A percentile compares a stretch with the other conserved stretches of the same genome.
Evolutionary conservation across 2,797 vertebrate species (phyloP).

Genomic region (Simalia tracyae): DNA sequence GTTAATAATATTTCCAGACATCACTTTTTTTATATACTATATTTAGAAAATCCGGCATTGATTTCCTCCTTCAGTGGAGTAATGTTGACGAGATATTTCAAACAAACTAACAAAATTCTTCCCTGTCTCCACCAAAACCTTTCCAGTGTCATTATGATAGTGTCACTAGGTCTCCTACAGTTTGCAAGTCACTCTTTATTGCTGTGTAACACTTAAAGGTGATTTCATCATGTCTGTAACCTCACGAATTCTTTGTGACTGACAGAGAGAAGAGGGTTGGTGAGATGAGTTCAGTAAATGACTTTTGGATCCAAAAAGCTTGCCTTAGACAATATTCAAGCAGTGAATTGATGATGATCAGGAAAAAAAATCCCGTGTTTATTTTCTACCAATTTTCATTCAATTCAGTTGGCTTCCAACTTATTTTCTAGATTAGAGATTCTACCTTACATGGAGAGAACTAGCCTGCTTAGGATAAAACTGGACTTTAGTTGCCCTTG

Average conservation of each 20-base stretch:
- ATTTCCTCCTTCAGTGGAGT: constrained; percentile 4
- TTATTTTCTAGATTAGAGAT: not conserved
- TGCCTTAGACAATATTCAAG: not conserved
- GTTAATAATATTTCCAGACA: constrained; percentile 53
- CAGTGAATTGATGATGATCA: not conserved
- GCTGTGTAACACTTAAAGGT: not conserved
- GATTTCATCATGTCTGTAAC: not conserved
- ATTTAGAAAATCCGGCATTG: constrained; percentile 14
- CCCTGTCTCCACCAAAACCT: not conserved
- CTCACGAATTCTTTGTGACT: not conserved
- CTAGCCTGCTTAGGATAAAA: not conserved
- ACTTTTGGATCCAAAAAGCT: not conserved
- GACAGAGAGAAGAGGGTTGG: not conserved
- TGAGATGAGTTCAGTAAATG: not conserved
- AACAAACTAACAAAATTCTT: not conserved
- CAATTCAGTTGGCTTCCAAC: not conserved
- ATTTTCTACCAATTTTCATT: not conserved
- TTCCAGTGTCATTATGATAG: not conserved
- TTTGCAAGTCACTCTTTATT: not conserved
- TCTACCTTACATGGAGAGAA: not conserved
- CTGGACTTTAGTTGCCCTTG: not conserved
- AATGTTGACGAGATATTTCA: constrained; percentile 1
- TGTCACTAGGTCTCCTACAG: not conserved
- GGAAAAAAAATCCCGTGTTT: not conserved
- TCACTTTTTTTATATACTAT: not conserved